Base-by-base conservation (phyloP, 2,113 vertebrate genomes). In the Pagrus major region DNA sequence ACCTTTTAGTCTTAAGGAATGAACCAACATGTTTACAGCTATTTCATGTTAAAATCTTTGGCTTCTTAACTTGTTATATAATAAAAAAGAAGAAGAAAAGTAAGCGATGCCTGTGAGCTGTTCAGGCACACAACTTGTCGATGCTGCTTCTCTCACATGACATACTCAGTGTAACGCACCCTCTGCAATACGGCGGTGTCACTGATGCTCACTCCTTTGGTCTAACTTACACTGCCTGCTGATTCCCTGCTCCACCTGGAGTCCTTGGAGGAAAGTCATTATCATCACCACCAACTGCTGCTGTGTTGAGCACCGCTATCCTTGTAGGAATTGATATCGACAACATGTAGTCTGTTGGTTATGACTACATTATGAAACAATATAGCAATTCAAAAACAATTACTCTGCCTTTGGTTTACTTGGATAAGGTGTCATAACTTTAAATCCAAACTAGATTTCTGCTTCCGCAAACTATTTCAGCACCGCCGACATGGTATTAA, bases 401-500 rank as follows among this genome's bases (percentile, higher is more conserved):
- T 20, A 25, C 12, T 35, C 0, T 25, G 8, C 11, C 18, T n/a
- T 14, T 49, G 10, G 3, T 58, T 76, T 66, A 23, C 21, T 41
- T 44, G 7, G 10, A 68, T 15, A 25, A 3, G 4, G 23, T 56
- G 42, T 5, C 10, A 66, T 27, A 23, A 63, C 11, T 49, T 55
- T 37, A 46, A 63, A 64, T 56, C 2, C n/a, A 9, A 27, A 44
- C n/a, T 4, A 35, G 9, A 63, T 31, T 61, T 69, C 2, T 54
- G 29, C 72, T 44, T 29, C 0, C 23, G n/a, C 8, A 60, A 71
- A 69, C 10, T 29, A 41, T 71, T 41, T 63, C 46, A 72, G 21
- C 16, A 70, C 5, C 37, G 60, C 9, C n/a, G 14, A 61, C 33
- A 44, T 6, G 33, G 9, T 35, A 54, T 83, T 63, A 80, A 68